Conservation (phyloP, 2,888 invertebrate species). For the Lathronympha strigana region DNA sequence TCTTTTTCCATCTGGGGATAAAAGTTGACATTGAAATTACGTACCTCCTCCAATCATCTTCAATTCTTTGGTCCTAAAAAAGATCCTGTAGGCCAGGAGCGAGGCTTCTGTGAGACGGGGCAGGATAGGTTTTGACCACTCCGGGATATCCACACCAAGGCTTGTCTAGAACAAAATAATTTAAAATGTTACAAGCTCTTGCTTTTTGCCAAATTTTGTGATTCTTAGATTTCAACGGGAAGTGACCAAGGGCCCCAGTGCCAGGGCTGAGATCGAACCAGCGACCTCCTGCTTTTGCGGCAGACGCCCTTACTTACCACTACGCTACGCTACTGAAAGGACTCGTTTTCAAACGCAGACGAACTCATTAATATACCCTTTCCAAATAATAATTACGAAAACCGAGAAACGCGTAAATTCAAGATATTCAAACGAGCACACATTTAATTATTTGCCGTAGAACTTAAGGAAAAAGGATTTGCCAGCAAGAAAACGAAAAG, state of each 20-base stretch:
- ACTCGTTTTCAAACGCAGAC: no score
- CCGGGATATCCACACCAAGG: slow-evolving; percentile 68
- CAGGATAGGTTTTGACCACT: slow-evolving; percentile 67
- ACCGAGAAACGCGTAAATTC: background rate
- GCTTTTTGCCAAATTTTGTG: no score
- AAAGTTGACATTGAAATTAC: background rate
- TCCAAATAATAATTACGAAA: no score
- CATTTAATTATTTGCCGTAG: slow-evolving; percentile 20
- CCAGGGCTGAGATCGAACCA: no score
- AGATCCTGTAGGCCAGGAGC: slow-evolving; percentile 66
- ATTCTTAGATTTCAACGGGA: no score
- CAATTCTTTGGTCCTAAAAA: slow-evolving; percentile 73
- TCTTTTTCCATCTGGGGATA: no score
- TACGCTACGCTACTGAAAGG: no score
- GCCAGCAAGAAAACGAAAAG: slow-evolving; percentile 30
- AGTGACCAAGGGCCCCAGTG: no score
- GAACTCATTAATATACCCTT: no score
- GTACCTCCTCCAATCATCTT: slow-evolving; percentile 73
- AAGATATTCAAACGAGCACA: slow-evolving; percentile 16
- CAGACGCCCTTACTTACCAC: no score
- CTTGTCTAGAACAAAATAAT: slow-evolving; percentile 54
- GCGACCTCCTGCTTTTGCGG: no score
- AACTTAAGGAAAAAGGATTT: slow-evolving; percentile 27
- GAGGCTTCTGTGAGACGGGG: slow-evolving; percentile 67
- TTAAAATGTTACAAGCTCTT: background rate